Conservation (phyloP, 2,113 vertebrate genomes). For the Aplodontia rufa region DNA sequence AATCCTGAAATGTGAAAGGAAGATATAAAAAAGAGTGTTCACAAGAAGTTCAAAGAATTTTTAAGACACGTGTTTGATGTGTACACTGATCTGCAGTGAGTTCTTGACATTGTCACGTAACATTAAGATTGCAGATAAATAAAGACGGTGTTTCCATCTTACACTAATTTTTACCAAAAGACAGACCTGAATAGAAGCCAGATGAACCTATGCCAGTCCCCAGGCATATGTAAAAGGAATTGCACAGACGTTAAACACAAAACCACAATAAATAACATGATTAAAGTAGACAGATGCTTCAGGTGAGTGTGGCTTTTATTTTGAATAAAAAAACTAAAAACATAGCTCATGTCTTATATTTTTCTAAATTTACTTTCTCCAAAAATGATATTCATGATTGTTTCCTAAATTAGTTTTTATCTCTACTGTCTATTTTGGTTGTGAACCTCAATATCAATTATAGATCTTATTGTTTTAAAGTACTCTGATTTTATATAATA, state of each 20-base stretch:
- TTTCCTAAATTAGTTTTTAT: not conserved
- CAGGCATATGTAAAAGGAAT: slow-evolving; percentile 39
- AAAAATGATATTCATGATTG: not conserved
- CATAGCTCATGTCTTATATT: not conserved
- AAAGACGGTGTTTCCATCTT: slow-evolving; percentile 57
- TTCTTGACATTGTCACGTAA: slow-evolving; percentile 57
- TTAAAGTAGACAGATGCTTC: slow-evolving; percentile 44
- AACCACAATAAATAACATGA: slow-evolving; percentile 33
- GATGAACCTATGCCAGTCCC: slow-evolving; percentile 33
- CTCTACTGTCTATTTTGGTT: not conserved
- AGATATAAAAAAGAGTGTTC: slow-evolving; percentile 40
- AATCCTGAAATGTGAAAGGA: slow-evolving; percentile 30
- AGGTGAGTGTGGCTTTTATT: slow-evolving; percentile 56
- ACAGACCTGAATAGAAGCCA: slow-evolving; percentile 46
- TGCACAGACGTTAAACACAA: slow-evolving; percentile 8
- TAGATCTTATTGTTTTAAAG: slow-evolving; percentile 9
- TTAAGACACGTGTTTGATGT: slow-evolving; percentile 49
- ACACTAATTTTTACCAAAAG: slow-evolving; percentile 64
- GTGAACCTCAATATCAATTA: not conserved
- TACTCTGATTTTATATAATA: not conserved
- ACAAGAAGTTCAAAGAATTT: slow-evolving; percentile 20
- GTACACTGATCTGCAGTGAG: not conserved
- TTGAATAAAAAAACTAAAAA: slow-evolving; percentile 19
- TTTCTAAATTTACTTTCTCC: not conserved
- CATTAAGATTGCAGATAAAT: slow-evolving; percentile 47